Percentiles rank a stretch among this genome's conserved stretches.
phyloP scores from a whole-genome alignment of 2,797 vertebrate species.

The Fratercula arctica region DNA sequence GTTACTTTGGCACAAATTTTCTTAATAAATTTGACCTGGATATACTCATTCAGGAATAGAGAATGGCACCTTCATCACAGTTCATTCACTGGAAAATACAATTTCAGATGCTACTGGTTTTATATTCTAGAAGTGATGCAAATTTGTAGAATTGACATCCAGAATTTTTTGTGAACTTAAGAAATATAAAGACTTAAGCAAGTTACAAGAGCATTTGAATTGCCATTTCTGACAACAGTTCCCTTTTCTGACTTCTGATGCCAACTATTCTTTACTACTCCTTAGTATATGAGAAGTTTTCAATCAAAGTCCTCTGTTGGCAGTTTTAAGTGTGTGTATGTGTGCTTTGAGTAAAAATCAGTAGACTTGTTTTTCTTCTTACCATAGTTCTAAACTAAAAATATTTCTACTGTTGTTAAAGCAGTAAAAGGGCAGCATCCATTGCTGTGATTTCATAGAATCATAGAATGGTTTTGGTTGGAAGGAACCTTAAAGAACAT shows the following conservation, averaged over 20 bases:
- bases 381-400: neutral
- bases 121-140: neutral
- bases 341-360: neutral
- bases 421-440: neutral
- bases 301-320: neutral
- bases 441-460: neutral
- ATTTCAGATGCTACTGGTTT: neutral
- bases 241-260: neutral
- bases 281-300: neutral
- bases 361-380: neutral
- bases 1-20: neutral
- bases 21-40: neutral
- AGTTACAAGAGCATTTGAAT: neutral
- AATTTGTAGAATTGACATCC: neutral
- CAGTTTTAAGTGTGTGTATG: neutral
- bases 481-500: neutral
- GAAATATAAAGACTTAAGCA: neutral
- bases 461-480: neutral
- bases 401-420: neutral
- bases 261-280: neutral
- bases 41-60: neutral
- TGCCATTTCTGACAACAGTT: neutral
- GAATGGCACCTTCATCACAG: neutral
- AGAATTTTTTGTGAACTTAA: neutral
- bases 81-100: neutral